Base-by-base conservation (phyloP, 1,140 invertebrate species). In the Sesamia nonagrioides region DNA sequence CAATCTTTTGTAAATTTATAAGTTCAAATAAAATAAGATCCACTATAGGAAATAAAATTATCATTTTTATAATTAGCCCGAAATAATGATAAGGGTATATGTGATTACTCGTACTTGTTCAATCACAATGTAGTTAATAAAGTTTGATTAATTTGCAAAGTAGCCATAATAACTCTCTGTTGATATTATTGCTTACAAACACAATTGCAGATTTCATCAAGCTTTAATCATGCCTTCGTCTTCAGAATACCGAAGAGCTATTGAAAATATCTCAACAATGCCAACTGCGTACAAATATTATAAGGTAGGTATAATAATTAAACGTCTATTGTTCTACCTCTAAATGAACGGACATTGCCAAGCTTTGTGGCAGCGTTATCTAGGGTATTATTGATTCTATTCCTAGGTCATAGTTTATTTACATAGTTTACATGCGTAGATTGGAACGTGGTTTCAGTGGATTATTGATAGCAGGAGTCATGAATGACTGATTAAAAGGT, bases 381-480 rank as follows among this genome's bases (percentile, higher is more conserved):
- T 45, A 74, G 71, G 40, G 40, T 74, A 74, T 60, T 45, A 74
- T 74, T 74, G 71, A 74, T 45, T n/a, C n/a, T n/a, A n/a, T n/a
- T n/a, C 71, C 71, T 74, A 74, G 71, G 54, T 60, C 71, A 74
- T 74, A 74, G 71, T 74, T 58, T 74, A 54, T 74, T 74, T 74
- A 74, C 71, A 21, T 58, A 74, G 40, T 21, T 58, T 18, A 58
- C 11, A 15, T 69, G 21, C 18, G 18, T 50, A 15, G 9, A 58
- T 21, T 6, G 9, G 6, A 63, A 66, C 17, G 37, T 40, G 17
- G 61, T 18, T 66, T 45, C 8, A n/a, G n/a, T n/a, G 42, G 42
- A 69, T 33, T 48, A 21, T 33, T 48, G 42, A 69, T 50, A 50
- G 45, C 0, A 13, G 60, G 35, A 35, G 60, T 61, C 21, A n/a